Evolutionary conservation across 1,140 invertebrate genomes (phyloP).

Genomic region (Steinernema feltiae): DNA sequence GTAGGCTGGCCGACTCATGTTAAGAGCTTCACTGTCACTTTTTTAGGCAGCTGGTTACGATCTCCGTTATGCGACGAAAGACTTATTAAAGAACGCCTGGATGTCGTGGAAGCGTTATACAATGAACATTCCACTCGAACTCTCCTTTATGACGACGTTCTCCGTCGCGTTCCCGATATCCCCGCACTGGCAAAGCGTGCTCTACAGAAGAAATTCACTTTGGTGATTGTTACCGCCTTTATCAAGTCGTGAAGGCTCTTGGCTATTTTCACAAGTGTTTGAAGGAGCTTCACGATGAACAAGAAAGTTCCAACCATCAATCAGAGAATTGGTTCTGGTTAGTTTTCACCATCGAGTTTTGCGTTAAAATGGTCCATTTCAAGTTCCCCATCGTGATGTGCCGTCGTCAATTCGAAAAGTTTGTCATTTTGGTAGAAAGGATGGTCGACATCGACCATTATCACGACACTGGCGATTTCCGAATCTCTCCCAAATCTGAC

Average conservation of each 20-base stretch:
- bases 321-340: conserved; percentile 28
- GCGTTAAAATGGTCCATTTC: conserved; percentile 11
- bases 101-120: conserved; percentile 23
- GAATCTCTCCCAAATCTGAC: conserved; percentile 24
- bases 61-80: conserved; percentile 23
- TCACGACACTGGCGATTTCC: conserved; percentile 13
- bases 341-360: conserved; percentile 12
- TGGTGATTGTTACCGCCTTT: conserved; percentile 32
- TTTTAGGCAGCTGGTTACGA: conserved; percentile 29
- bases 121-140: conserved; percentile 19
- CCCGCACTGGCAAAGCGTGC: conserved; percentile 16
- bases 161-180: conserved; percentile 26
- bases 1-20: background rate
- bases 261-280: conserved; percentile 18
- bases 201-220: conserved; percentile 18
- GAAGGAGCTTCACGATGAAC: conserved; percentile 4
- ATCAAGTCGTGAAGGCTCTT: conserved; percentile 23
- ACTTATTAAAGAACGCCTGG: conserved; percentile 24
- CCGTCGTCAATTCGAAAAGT: conserved; percentile 17
- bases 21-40: background rate
- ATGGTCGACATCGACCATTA: conserved; percentile 19
- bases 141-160: conserved; percentile 19
- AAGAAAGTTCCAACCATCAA: background rate
- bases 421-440: conserved; percentile 2
- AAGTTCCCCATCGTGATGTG: conserved; percentile 20